phyloP scores from a whole-genome alignment of 2,113 vertebrate genomes.

The Tonatia bakeri region DNA sequence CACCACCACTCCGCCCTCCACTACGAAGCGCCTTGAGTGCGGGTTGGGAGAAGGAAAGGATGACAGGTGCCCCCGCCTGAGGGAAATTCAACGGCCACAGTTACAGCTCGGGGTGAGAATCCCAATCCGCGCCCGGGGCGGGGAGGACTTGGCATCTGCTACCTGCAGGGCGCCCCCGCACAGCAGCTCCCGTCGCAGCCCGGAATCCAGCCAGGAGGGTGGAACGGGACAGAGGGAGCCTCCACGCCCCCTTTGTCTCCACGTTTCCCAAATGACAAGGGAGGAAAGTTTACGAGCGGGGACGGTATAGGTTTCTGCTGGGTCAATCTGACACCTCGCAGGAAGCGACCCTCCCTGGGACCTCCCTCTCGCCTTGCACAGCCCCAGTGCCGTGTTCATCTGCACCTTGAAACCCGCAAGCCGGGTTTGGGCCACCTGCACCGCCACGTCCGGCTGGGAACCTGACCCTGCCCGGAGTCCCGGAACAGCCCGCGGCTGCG shows the following conservation, averaged over 20 bases:
- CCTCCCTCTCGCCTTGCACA: not conserved
- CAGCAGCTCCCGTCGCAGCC: not conserved
- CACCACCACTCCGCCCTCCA: not conserved
- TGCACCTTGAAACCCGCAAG: slow-evolving; percentile 4
- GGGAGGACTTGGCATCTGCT: slow-evolving; percentile 3
- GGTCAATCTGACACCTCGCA: slow-evolving; percentile 43
- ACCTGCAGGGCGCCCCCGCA: slow-evolving; percentile 48
- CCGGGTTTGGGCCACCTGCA: slow-evolving; percentile 49
- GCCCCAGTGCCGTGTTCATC: not conserved
- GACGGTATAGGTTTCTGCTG: not conserved
- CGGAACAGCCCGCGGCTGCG: not conserved
- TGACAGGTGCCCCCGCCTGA: slow-evolving; percentile 40
- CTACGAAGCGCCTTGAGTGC: not conserved
- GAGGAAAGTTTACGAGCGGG: slow-evolving; percentile 58
- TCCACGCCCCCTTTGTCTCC: slow-evolving; percentile 74
- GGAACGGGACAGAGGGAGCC: slow-evolving; percentile 36
- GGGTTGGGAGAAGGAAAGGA: not conserved
- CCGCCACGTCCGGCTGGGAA: not conserved
- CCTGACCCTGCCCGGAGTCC: not conserved
- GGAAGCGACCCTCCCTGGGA: not conserved
- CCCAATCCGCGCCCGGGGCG: not conserved
- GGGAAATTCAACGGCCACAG: slow-evolving; percentile 15
- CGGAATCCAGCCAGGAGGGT: slow-evolving; percentile 21
- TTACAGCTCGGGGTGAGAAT: not conserved
- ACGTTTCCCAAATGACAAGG: slow-evolving; percentile 53